Conservation (phyloP, 2,888 invertebrate species). For the Busseola fusca region DNA sequence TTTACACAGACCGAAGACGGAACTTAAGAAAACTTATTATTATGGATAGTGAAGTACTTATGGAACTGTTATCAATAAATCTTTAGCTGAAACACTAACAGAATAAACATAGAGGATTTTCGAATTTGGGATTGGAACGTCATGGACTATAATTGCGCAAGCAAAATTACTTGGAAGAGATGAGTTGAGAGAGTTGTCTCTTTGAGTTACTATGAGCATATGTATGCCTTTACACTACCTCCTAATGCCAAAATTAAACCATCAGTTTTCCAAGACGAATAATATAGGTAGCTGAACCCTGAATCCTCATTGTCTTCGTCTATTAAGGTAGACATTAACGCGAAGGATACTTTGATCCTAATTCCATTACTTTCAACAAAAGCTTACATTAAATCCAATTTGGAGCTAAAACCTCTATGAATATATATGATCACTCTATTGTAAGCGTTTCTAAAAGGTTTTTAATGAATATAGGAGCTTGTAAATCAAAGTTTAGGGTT, state of each 20-base stretch:
- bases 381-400: slow-evolving; percentile 38
- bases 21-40: not conserved
- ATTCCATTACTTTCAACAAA: slow-evolving; percentile 53
- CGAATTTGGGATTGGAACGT: not conserved
- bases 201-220: not conserved
- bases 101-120: not conserved
- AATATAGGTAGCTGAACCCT: slow-evolving; percentile 4
- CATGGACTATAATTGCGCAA: not conserved
- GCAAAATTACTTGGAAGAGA: not conserved
- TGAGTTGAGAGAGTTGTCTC: not conserved
- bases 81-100: not conserved
- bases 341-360: slow-evolving; percentile 30
- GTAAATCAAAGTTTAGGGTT: slow-evolving; percentile 2
- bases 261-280: slow-evolving; percentile 22
- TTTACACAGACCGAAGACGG: not conserved
- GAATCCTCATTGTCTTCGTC: slow-evolving; percentile 33
- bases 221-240: not conserved
- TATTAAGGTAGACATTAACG: slow-evolving; percentile 28
- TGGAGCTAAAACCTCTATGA: slow-evolving; percentile 27
- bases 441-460: slow-evolving; percentile 39
- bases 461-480: slow-evolving; percentile 27
- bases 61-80: slow-evolving; percentile 4
- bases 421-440: slow-evolving; percentile 33
- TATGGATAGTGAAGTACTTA: not conserved
- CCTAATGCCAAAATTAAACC: slow-evolving; percentile 21